Percentiles rank a stretch among this genome's conserved stretches.
Conservation (phyloP, 2,888 invertebrate genomes). For the Aleiodes leptofemur region DNA sequence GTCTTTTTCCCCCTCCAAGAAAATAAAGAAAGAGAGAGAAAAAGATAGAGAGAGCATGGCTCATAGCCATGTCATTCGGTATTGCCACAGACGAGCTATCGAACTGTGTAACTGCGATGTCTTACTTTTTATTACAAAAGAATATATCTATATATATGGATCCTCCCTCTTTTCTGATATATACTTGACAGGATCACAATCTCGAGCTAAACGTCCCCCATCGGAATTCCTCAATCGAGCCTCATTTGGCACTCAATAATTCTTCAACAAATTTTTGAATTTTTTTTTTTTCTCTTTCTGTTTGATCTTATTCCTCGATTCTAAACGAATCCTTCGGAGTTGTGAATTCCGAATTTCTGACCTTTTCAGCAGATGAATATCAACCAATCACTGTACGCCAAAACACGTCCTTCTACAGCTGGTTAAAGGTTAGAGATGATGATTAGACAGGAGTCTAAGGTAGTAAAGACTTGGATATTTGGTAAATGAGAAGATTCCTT, state of each 20-base stretch:
- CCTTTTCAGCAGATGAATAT: too few species aligned
- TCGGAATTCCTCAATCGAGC: too few species aligned
- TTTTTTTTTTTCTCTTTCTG: background rate
- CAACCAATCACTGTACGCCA: too few species aligned
- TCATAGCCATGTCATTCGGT: constrained; percentile 72
- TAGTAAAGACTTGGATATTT: too few species aligned
- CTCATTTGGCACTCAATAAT: too few species aligned
- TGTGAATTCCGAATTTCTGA: too few species aligned
- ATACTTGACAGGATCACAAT: background rate
- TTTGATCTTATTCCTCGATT: too few species aligned
- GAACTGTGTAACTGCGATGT: constrained; percentile 65
- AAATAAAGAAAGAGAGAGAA: constrained; percentile 48
- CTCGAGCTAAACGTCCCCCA: background rate
- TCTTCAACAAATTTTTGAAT: background rate
- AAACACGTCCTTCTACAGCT: too few species aligned
- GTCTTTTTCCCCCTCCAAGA: constrained; percentile 55
- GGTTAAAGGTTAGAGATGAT: too few species aligned
- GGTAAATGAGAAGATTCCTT: too few species aligned
- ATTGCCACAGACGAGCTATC: constrained; percentile 66
- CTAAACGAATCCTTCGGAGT: too few species aligned
- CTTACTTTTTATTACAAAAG: constrained; percentile 58
- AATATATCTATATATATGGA: background rate
- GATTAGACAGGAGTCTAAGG: too few species aligned
- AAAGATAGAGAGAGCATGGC: constrained; percentile 54
- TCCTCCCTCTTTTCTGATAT: background rate